Conservation (phyloP, 2,113 vertebrate species). For the Paraplagusia blochii region DNA sequence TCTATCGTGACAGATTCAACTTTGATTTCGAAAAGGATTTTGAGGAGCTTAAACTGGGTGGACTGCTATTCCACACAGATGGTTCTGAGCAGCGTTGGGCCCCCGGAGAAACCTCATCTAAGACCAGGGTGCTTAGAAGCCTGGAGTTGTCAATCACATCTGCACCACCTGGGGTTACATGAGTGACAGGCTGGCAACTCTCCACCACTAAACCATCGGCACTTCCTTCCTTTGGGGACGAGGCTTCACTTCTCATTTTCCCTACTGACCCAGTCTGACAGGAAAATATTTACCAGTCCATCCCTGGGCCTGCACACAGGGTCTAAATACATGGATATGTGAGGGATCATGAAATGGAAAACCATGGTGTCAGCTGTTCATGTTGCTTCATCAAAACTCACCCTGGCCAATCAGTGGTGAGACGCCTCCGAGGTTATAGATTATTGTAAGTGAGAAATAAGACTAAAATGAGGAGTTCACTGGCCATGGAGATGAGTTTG, state of each 20-base stretch:
- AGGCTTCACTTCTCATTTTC: constrained; percentile 17
- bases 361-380: neutral
- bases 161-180: constrained; percentile 29
- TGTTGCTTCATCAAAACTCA: too few species aligned
- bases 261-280: constrained; percentile 8
- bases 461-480: constrained; percentile 13
- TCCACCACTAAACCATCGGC: constrained; percentile 25
- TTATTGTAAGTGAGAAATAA: constrained; percentile 44
- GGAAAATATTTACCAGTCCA: constrained; percentile 33
- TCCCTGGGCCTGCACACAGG: constrained; percentile 6
- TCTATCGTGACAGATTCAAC: constrained; percentile 13
- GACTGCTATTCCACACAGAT: constrained; percentile 25
- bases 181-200: constrained; percentile 30
- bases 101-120: constrained; percentile 29
- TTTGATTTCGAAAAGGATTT: constrained; percentile 10
- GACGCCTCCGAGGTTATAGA: too few species aligned
- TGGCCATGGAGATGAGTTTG: constrained; percentile 42
- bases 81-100: constrained; percentile 28
- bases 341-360: neutral
- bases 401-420: too few species aligned
- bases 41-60: constrained; percentile 8
- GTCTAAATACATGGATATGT: neutral
- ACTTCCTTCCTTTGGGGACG: constrained; percentile 49
- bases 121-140: constrained; percentile 7
- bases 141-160: constrained; percentile 49